A percentile compares a stretch with the other conserved stretches of the same genome.
Evolutionary conservation across 2,113 vertebrate species (phyloP).

Genomic region (Channa maculata): DNA sequence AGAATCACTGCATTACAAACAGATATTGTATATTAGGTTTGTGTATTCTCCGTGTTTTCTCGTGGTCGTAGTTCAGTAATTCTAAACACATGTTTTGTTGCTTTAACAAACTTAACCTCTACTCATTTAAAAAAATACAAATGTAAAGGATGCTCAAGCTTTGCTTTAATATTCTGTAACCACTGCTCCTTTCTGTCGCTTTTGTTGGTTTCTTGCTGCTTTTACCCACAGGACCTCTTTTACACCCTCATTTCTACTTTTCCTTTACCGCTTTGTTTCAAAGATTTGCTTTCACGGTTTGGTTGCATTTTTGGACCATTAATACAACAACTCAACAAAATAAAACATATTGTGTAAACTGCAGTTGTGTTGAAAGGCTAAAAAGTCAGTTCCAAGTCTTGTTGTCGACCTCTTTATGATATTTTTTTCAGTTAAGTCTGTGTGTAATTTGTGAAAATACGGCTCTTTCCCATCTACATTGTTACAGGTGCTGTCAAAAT

Average conservation of each 20-base stretch:
- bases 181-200: neutral
- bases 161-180: slow-evolving; percentile 21
- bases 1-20: neutral
- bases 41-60: neutral
- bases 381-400: neutral
- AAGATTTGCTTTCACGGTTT: too few relatives aligned
- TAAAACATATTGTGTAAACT: too few relatives aligned
- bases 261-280: too few relatives aligned
- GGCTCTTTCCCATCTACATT: too few relatives aligned
- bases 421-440: neutral
- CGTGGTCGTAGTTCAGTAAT: neutral
- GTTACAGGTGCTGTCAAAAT: neutral
- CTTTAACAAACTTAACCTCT: too few relatives aligned
- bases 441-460: neutral
- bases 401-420: neutral
- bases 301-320: too few relatives aligned
- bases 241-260: neutral
- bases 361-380: neutral
- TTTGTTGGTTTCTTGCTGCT: too few relatives aligned
- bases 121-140: neutral
- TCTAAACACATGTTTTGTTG: neutral
- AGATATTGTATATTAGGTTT: neutral
- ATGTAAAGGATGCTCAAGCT: neutral
- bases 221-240: too few relatives aligned
- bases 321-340: too few relatives aligned